Evolutionary conservation across 2,797 vertebrate species (phyloP), one percentile per base, ranked within the genome.

Genomic region (Peromyscus melanophrys): DNA sequence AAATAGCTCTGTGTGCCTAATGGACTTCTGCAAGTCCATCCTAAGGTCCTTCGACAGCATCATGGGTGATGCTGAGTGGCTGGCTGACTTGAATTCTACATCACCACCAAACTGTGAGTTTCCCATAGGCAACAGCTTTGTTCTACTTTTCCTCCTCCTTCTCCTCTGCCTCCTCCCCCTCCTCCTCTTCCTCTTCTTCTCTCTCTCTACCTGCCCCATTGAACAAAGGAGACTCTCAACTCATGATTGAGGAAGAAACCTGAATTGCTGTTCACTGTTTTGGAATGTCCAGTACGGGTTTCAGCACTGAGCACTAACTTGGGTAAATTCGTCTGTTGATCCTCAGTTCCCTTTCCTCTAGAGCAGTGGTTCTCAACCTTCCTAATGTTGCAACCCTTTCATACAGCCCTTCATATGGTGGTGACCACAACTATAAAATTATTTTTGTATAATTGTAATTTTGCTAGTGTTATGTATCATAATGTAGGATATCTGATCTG

Each of bases 271-370:
- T 55, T 75, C 40, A 16, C 86, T 71, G 34, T 89, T 89, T 96
- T 34, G 63, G 94, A 96, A 81, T 67, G 78, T 96, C 89, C 89
- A 52, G 29, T 67, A 93, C 94, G 12, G 17, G 93, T 40, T 93
- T 96, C 73, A 37, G 67, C 57, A 83, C 65, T 84, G 63, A 94
- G 31, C 65, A 77, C 91, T 87, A 80, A 88, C 40, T 93, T 52
- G 80, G 69, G 46, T 71, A 65, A 96, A 87, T 87, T 77, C 43
- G 92, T 77, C 43, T 63, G 75, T 92, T 27, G 59, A 80, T 87
- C 37, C 90, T 96, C 65, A 29, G 55, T 86, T 77, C 71, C 49
- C 99, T 85, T 91, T 75, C 9, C 19, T 40, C 71, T 73, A 11
- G 17, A 73, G n/a, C 21, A 1, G 69, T 5, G 21, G 71, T 23